Evolutionary conservation across 2,797 vertebrate species (phyloP).

Genomic region (Poecilia gillii): DNA sequence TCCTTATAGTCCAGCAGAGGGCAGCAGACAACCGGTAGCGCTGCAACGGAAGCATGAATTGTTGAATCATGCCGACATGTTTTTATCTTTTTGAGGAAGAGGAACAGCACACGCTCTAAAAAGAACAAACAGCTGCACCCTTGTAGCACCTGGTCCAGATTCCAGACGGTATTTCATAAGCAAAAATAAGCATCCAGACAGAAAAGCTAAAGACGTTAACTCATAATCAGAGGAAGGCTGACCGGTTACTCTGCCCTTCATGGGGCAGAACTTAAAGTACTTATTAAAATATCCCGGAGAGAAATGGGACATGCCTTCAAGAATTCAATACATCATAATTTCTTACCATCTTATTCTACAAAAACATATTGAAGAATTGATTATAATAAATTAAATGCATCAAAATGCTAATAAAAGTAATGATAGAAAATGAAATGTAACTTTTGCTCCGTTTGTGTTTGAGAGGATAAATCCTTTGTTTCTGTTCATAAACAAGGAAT

Average conservation of each 20-base stretch:
- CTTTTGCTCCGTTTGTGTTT: not conserved
- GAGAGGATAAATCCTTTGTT: not conserved
- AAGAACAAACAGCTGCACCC: not conserved
- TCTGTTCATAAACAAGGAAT: not conserved
- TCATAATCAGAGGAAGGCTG: not conserved
- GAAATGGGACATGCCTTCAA: not conserved
- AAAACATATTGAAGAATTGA: not conserved
- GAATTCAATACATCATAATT: not conserved
- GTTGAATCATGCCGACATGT: not conserved
- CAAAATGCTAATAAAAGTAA: not conserved
- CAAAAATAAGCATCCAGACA: not conserved
- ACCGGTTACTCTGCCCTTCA: not conserved
- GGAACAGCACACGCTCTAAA: not conserved
- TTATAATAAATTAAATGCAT: not conserved
- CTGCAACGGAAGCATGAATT: not conserved
- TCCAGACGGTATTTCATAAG: not conserved
- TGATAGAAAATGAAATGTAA: not conserved
- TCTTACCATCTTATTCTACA: not conserved
- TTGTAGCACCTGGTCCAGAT: not conserved
- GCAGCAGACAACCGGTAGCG: slow-evolving; percentile 5
- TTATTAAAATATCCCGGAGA: not conserved
- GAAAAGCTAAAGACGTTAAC: not conserved
- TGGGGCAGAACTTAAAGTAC: not conserved
- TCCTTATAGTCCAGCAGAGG: slow-evolving; percentile 4
- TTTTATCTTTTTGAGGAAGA: not conserved